Percentiles rank a stretch among this genome's conserved stretches.
Evolutionary conservation across 2,888 invertebrate species (phyloP).

Genomic region (Cryptops parisi): DNA sequence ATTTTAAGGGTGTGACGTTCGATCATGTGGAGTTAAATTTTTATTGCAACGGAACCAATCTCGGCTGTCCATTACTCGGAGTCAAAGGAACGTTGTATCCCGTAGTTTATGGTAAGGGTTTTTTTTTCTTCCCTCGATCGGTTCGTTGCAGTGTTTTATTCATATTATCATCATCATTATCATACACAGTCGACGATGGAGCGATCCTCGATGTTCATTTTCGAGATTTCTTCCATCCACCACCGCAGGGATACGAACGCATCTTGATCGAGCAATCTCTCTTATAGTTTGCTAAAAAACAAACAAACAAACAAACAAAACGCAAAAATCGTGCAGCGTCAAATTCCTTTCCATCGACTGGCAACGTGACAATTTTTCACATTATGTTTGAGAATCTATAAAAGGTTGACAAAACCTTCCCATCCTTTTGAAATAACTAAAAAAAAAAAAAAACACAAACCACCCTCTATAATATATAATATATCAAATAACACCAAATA

Average conservation of each 20-base stretch:
- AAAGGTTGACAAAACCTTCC: too few relatives aligned
- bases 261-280: conserved; percentile 95
- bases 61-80: conserved; percentile 71
- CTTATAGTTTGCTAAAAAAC: too few relatives aligned
- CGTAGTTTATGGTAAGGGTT: conserved; percentile 66
- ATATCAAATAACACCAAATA: too few relatives aligned
- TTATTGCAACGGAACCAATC: conserved; percentile 76
- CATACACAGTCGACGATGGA: conserved; percentile 83
- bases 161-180: conserved; percentile 26
- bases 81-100: conserved; percentile 84
- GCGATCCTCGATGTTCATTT: conserved; percentile 91
- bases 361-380: too few relatives aligned
- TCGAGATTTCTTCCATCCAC: conserved; percentile 69
- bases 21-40: conserved; percentile 94
- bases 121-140: background rate
- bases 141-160: background rate
- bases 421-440: too few relatives aligned
- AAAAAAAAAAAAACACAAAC: too few relatives aligned
- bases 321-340: too few relatives aligned
- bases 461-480: too few relatives aligned
- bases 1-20: conserved; percentile 66
- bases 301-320: too few relatives aligned
- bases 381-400: too few relatives aligned
- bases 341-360: too few relatives aligned
- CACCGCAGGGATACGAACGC: conserved; percentile 69